Conservation (phyloP, 2,797 vertebrate genomes). For the Artibeus lituratus region DNA sequence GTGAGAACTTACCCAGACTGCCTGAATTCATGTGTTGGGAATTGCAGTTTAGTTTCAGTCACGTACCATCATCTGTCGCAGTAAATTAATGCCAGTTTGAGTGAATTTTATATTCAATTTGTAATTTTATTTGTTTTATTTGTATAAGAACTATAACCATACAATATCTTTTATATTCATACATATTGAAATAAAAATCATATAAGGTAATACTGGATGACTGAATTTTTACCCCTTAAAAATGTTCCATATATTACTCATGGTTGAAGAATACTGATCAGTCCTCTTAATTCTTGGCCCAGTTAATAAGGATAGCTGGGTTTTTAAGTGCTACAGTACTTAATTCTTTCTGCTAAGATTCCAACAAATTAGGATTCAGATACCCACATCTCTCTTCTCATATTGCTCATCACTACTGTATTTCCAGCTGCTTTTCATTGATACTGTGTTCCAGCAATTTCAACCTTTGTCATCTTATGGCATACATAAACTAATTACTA, state of each 20-base stretch:
- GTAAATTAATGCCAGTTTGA: background rate
- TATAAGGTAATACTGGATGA: background rate
- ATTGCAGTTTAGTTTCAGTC: background rate
- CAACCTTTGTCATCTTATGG: too few species aligned
- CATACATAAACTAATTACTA: too few species aligned
- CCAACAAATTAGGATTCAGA: conserved; percentile 17
- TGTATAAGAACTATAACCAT: background rate
- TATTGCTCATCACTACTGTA: background rate
- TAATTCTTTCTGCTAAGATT: conserved; percentile 38
- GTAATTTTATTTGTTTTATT: conserved; percentile 29
- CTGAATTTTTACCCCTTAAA: conserved; percentile 23
- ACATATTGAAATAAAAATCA: background rate
- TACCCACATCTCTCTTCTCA: background rate
- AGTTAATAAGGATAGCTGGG: conserved; percentile 13
- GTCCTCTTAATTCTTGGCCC: conserved; percentile 4
- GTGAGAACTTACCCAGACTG: background rate
- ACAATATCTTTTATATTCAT: background rate
- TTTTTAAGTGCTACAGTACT: conserved; percentile 13
- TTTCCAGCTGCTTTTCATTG: conserved; percentile 5
- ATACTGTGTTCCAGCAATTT: background rate
- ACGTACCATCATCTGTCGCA: background rate
- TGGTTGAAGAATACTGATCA: background rate
- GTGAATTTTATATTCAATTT: conserved; percentile 20
- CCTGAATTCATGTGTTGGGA: background rate
- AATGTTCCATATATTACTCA: background rate